phyloP scores from a whole-genome alignment of 2,113 vertebrate genomes.

The Piaya cayana region DNA sequence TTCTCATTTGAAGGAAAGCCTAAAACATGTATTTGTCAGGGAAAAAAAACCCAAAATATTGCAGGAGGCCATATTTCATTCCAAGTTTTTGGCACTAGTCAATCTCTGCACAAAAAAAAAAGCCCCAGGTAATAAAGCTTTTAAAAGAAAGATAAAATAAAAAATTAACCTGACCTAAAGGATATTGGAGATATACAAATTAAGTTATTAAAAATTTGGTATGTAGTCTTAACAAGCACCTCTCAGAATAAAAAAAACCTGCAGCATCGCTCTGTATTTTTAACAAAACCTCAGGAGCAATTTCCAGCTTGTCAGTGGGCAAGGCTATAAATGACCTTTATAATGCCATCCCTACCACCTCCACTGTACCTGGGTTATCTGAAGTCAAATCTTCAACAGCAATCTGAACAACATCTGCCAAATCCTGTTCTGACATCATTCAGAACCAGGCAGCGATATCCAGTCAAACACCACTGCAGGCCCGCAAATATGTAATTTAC shows the following conservation, averaged over 20 bases:
- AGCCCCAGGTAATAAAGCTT: background rate
- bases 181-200: background rate
- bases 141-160: background rate
- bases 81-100: background rate
- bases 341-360: background rate
- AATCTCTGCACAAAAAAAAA: background rate
- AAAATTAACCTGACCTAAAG: background rate
- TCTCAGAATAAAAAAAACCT: background rate
- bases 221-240: background rate
- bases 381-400: constrained; percentile 91
- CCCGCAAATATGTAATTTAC: background rate
- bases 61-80: background rate
- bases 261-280: background rate
- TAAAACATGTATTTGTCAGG: background rate
- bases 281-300: background rate
- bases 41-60: background rate
- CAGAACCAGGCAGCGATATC: constrained; percentile 58
- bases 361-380: constrained; percentile 82
- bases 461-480: background rate
- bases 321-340: background rate
- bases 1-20: background rate
- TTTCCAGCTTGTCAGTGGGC: background rate
- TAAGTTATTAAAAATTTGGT: background rate
- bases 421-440: constrained; percentile 95
- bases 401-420: constrained; percentile 97